phyloP scores from a whole-genome alignment of 2,113 vertebrate genomes.

The Caracal caracal region DNA sequence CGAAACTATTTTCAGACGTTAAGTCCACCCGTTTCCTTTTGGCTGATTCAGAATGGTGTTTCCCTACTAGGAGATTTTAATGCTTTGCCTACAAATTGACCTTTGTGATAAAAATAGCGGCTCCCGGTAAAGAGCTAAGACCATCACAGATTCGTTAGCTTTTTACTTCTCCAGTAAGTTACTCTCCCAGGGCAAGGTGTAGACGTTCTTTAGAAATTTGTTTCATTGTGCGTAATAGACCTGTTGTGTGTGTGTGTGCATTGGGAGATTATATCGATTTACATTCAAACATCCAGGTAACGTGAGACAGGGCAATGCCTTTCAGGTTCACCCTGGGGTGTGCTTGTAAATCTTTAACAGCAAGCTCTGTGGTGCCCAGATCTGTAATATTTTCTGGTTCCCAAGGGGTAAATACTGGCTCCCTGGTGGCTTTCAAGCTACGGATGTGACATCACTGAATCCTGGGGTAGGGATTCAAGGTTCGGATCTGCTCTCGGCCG shows the following conservation, averaged over 20 bases:
- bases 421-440: accelerated
- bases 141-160: background rate
- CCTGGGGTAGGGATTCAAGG: accelerated
- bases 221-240: background rate
- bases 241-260: background rate
- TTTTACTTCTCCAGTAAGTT: background rate
- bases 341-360: background rate
- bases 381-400: background rate
- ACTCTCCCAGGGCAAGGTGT: background rate
- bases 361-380: background rate
- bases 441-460: background rate
- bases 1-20: background rate
- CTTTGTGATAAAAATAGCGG: background rate
- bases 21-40: background rate
- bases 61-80: background rate
- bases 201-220: background rate
- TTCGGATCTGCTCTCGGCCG: accelerated
- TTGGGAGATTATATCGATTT: too few relatives aligned
- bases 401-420: background rate
- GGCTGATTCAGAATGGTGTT: background rate
- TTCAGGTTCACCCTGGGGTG: background rate
- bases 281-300: background rate
- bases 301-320: background rate
- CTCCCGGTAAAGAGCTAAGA: background rate
- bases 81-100: background rate